Conservation (phyloP, 2,888 invertebrate species). For the Ochropleura plecta region DNA sequence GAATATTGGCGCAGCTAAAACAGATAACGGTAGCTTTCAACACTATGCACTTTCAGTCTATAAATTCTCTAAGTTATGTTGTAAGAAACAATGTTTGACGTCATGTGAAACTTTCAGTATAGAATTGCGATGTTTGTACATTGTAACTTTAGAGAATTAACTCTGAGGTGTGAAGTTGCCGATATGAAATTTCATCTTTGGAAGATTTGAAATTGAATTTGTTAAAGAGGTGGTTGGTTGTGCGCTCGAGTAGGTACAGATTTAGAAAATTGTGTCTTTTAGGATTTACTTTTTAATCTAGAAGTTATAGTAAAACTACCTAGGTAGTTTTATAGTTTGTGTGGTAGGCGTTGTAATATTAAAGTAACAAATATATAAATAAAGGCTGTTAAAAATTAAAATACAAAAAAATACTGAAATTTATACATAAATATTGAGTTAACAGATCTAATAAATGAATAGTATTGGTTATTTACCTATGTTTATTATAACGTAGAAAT, state of each 20-base stretch:
- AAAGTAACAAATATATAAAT: slow-evolving; percentile 21
- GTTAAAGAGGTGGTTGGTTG: slow-evolving; percentile 11
- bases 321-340: slow-evolving; percentile 25
- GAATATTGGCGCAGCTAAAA: slow-evolving; percentile 89
- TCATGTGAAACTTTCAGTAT: slow-evolving; percentile 4
- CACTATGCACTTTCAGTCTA: slow-evolving; percentile 40
- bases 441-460: background rate
- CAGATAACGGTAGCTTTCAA: slow-evolving; percentile 81
- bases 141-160: slow-evolving; percentile 49
- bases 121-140: slow-evolving; percentile 18
- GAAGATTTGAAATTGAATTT: slow-evolving; percentile 34
- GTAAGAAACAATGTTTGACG: slow-evolving; percentile 20
- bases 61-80: slow-evolving; percentile 47
- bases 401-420: background rate
- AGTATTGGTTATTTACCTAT: slow-evolving; percentile 15
- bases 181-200: slow-evolving; percentile 4
- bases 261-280: slow-evolving; percentile 17
- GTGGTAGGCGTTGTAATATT: slow-evolving; percentile 52
- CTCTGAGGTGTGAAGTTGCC: slow-evolving; percentile 17
- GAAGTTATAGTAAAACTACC: slow-evolving; percentile 23
- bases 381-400: slow-evolving; percentile 23
- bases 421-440: slow-evolving; percentile 20
- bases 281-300: slow-evolving; percentile 26
- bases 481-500: slow-evolving; percentile 3
- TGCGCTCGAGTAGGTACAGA: slow-evolving; percentile 12